These are phyloP conservation scores for Callinectes sapidus DNA, from an alignment of 2,888 invertebrate species.

Conservation along the genomic window DNA sequence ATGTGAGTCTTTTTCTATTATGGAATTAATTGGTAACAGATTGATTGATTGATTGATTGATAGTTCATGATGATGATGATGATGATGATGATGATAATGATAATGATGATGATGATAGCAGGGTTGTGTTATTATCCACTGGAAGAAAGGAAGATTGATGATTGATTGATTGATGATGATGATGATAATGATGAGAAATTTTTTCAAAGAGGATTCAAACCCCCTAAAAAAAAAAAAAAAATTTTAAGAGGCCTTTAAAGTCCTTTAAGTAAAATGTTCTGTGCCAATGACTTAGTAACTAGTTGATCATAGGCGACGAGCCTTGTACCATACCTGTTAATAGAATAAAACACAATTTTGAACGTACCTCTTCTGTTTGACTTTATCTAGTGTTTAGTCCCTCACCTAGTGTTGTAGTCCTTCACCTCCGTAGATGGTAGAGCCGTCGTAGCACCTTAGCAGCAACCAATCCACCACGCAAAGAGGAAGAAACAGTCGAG, in stretches of 20 bases:
- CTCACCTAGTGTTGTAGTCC: conserved; percentile 64
- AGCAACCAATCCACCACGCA: background rate
- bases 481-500: background rate
- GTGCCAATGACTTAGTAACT: conserved; percentile 71
- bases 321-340: conserved; percentile 71
- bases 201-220: background rate
- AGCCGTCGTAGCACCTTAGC: conserved; percentile 47
- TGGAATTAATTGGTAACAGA: conserved; percentile 62
- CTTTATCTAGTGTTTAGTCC: conserved; percentile 69
- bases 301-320: conserved; percentile 70
- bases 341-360: conserved; percentile 70
- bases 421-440: conserved; percentile 55
- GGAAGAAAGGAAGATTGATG: conserved; percentile 2
- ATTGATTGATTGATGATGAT: background rate
- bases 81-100: background rate
- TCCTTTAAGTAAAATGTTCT: conserved; percentile 61
- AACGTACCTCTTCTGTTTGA: conserved; percentile 70
- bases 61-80: background rate
- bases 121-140: conserved; percentile 58
- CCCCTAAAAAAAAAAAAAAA: too few species aligned
- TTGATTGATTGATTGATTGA: background rate
- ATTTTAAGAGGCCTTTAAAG: conserved; percentile 67
- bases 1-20: conserved; percentile 57
- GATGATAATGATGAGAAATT: background rate
- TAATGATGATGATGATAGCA: conserved; percentile 27